A percentile compares a stretch with the other conserved stretches of the same genome.
Conservation (phyloP, 2,113 vertebrate species). For the Cololabis saira region DNA sequence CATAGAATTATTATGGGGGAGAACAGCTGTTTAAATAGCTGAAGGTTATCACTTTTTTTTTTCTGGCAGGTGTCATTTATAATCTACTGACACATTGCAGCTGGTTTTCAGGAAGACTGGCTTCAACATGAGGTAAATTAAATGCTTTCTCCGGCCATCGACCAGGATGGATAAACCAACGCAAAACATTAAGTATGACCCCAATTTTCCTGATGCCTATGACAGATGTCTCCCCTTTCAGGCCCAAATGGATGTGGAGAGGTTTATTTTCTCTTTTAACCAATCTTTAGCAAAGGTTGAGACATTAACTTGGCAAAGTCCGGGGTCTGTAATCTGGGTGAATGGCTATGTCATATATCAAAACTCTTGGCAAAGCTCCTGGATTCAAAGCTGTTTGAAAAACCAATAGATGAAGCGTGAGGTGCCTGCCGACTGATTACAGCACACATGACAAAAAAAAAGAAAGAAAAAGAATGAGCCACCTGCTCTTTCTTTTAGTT, state of each 20-base stretch:
- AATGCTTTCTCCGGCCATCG: constrained; percentile 35
- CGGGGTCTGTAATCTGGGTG: constrained; percentile 41
- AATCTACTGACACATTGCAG: constrained; percentile 49
- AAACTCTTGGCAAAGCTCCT: constrained; percentile 41
- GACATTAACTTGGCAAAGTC: constrained; percentile 51
- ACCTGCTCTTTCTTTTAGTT: constrained; percentile 19
- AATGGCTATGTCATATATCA: constrained; percentile 45
- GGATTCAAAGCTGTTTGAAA: constrained; percentile 39
- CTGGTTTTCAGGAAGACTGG: constrained; percentile 30
- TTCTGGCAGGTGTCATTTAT: constrained; percentile 62
- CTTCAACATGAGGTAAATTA: constrained; percentile 42
- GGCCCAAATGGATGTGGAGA: constrained; percentile 42
- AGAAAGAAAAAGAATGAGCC: constrained; percentile 29
- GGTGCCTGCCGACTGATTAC: constrained; percentile 14
- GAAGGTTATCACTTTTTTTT: constrained; percentile 62
- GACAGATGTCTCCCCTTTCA: constrained; percentile 44
- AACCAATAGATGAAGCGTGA: constrained; percentile 37
- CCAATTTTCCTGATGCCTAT: constrained; percentile 19
- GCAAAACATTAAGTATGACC: constrained; percentile 41
- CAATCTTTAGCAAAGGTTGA: constrained; percentile 36
- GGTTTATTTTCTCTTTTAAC: constrained; percentile 53
- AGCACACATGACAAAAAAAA: not conserved
- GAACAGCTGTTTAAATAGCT: constrained; percentile 53
- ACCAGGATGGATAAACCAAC: constrained; percentile 34
- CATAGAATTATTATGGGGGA: constrained; percentile 26